These are phyloP conservation scores for Cremastinae sp. DNA, from an alignment of 2,888 invertebrate genomes.

Conservation along the genomic window DNA sequence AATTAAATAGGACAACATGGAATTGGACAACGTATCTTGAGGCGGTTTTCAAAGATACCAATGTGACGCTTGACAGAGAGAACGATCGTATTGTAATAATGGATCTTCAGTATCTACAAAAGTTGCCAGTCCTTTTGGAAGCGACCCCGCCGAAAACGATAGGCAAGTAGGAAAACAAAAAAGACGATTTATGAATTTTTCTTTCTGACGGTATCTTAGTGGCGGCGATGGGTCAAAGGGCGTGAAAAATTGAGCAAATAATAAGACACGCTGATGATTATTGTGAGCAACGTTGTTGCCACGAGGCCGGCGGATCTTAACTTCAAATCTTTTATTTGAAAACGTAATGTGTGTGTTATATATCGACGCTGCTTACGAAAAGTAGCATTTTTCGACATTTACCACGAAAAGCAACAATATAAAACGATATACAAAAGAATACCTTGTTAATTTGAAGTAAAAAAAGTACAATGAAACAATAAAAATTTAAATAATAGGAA, in stretches of 20 bases:
- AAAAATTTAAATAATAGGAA: no score
- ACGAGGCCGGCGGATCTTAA: no score
- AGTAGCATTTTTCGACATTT: no score
- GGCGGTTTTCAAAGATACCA: slow-evolving; percentile 84
- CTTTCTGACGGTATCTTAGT: background rate
- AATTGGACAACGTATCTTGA: slow-evolving; percentile 85
- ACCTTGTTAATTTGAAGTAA: no score
- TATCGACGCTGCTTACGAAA: no score
- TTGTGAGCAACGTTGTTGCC: background rate
- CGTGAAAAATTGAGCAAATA: background rate
- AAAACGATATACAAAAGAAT: no score
- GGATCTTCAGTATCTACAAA: slow-evolving; percentile 86
- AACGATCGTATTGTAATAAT: slow-evolving; percentile 85
- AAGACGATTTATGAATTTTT: background rate
- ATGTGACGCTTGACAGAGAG: slow-evolving; percentile 81
- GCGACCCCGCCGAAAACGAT: slow-evolving; percentile 82
- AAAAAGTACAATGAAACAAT: no score
- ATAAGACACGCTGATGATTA: background rate
- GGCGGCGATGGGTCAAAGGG: background rate
- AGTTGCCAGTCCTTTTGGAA: slow-evolving; percentile 82
- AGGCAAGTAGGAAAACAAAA: slow-evolving; percentile 78
- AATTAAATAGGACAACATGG: slow-evolving; percentile 87
- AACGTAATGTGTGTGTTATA: no score
- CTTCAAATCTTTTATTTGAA: no score
- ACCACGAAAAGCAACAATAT: no score